Percentiles rank a stretch among this genome's conserved stretches.
Conservation (phyloP, 2,888 invertebrate species). For the Dendrolimus houi region DNA sequence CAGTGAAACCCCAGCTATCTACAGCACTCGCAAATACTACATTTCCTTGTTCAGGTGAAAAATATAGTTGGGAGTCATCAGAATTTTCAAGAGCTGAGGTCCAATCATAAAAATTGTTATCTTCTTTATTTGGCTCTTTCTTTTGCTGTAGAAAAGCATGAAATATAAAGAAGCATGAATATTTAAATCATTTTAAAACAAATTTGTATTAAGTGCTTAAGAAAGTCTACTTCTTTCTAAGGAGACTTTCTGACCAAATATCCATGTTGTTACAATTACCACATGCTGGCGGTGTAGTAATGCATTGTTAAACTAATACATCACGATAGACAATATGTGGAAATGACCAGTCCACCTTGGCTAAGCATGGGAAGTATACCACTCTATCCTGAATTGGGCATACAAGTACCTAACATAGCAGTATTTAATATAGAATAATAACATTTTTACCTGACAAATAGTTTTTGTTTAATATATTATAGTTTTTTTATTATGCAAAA, state of each 20-base stretch:
- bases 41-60: conserved; percentile 95
- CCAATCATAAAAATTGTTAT: conserved; percentile 79
- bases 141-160: conserved; percentile 34
- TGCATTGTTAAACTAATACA: background rate
- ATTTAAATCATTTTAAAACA: background rate
- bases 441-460: too few relatives aligned
- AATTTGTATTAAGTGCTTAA: background rate
- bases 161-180: background rate
- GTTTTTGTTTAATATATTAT: too few relatives aligned
- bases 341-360: too few relatives aligned
- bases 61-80: conserved; percentile 93
- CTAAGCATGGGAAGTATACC: too few relatives aligned
- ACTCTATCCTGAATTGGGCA: too few relatives aligned
- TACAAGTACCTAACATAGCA: too few relatives aligned
- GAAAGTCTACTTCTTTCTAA: background rate
- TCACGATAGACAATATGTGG: background rate
- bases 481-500: too few relatives aligned
- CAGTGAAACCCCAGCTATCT: conserved; percentile 93
- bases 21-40: conserved; percentile 97
- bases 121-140: conserved; percentile 40
- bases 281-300: too few relatives aligned
- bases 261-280: too few relatives aligned
- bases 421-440: too few relatives aligned
- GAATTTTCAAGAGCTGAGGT: conserved; percentile 87
- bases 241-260: too few relatives aligned